Percentiles rank a stretch among this genome's conserved stretches.
These are phyloP conservation scores for Acanthosepion lycidas DNA, from an alignment of 2,888 invertebrate genomes.

Conservation along the genomic window DNA sequence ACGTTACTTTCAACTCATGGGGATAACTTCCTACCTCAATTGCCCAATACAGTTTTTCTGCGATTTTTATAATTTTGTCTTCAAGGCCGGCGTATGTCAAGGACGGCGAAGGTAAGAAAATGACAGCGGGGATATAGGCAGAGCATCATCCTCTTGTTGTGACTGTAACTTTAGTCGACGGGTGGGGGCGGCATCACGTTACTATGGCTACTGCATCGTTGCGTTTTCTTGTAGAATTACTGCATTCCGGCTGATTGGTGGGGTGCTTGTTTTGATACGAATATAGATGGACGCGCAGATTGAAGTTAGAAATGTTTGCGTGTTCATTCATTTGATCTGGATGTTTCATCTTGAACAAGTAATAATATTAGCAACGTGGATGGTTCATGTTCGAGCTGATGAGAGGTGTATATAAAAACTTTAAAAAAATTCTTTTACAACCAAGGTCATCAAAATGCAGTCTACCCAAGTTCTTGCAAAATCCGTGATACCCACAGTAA, in stretches of 20 bases:
- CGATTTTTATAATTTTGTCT: not conserved
- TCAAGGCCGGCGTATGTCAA: not conserved
- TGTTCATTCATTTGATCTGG: not conserved
- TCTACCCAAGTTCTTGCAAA: too few relatives aligned
- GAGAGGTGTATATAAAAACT: too few relatives aligned
- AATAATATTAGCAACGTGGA: too few relatives aligned
- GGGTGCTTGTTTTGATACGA: not conserved
- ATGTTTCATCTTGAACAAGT: too few relatives aligned
- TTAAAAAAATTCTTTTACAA: too few relatives aligned
- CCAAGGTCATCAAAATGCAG: too few relatives aligned
- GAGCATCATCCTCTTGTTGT: not conserved
- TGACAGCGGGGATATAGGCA: not conserved
- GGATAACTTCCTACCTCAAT: not conserved
- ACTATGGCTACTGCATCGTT: slow-evolving; percentile 33
- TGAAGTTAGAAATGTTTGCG: not conserved
- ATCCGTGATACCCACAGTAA: too few relatives aligned
- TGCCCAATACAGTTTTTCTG: not conserved
- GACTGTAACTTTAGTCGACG: slow-evolving; percentile 18
- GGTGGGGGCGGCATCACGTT: not conserved
- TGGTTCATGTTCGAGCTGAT: too few relatives aligned
- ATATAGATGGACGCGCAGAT: not conserved
- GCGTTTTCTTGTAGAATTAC: not conserved
- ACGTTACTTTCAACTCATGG: not conserved
- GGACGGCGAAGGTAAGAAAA: not conserved
- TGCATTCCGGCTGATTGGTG: not conserved